Evolutionary conservation across 2,888 invertebrate species (phyloP), one percentile per base, ranked within the genome.

Genomic region (Peribatodes rhomboidaria): DNA sequence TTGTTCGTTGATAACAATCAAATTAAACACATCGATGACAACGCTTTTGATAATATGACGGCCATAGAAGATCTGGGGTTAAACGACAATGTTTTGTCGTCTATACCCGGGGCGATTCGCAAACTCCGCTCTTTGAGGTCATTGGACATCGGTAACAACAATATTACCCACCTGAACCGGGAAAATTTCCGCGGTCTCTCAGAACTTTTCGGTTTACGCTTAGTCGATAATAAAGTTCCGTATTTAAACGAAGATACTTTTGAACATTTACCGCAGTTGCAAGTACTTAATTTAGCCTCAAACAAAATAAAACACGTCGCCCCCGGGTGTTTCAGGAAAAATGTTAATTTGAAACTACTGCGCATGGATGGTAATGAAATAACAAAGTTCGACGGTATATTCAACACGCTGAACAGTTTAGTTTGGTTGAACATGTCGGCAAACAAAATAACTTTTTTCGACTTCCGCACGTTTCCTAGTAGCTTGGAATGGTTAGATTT

Each of bases 351-450:
- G 42, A 95, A 96, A 81, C 95, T 96, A 58, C 94, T 97, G 68
- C 94, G 97, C 61, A 92, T 97, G 83, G 97, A 97, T 87, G 95
- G 96, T 56, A 97, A 97, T 82, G 96, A 96, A 82, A 96, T 97
- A 75, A 97, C 97, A 81, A 88, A 84, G 63, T 87, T 93, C 71
- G 96, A 96, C 80, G 96, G 96, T 46, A 95, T 96, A 78, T 96
- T 97, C 84, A 94, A 95, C 66, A 95, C 94, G 56, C 89, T 97
- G 54, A 95, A 95, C 68, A 95, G 94, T 77, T 94, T 97, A 62
- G 95, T 96, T 54, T 96, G 96, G 96, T 89, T 97, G 57, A 97
- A 97, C 88, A 96, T 97, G 79, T 97, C 97, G 1, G 95, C 96
- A 79, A 97, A 97, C 87, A 95, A 95, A 85, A 93, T 97, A 71